phyloP scores from a whole-genome alignment of 2,888 invertebrate genomes.

The Panopea generosa region DNA sequence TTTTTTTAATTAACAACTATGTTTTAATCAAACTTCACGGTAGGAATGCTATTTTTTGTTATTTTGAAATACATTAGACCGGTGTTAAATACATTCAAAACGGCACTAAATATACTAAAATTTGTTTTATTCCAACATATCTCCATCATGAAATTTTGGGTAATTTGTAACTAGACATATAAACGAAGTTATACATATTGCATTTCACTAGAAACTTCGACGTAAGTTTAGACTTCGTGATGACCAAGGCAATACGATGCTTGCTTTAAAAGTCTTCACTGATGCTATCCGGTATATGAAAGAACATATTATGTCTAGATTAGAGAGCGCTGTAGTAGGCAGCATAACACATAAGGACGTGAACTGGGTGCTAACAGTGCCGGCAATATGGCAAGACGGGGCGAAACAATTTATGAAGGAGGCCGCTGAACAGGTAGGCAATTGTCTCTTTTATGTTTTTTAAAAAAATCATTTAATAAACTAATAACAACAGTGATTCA shows the following conservation, averaged over 20 bases:
- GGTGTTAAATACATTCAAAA: too few relatives aligned
- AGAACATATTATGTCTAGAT: constrained; percentile 28
- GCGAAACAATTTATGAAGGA: constrained; percentile 50
- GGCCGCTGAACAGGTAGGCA: constrained; percentile 40
- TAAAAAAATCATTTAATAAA: neutral
- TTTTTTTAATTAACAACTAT: too few relatives aligned
- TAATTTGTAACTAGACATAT: neutral
- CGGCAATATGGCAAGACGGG: constrained; percentile 45
- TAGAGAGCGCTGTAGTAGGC: constrained; percentile 19
- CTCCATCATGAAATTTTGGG: constrained; percentile 5
- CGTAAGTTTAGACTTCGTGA: constrained; percentile 36
- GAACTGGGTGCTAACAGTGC: constrained; percentile 50
- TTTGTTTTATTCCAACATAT: too few relatives aligned
- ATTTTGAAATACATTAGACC: too few relatives aligned
- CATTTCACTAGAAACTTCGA: constrained; percentile 14
- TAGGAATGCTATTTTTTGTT: too few relatives aligned
- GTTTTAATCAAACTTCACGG: too few relatives aligned
- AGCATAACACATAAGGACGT: constrained; percentile 34
- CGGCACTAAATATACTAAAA: too few relatives aligned
- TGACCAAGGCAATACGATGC: constrained; percentile 49
- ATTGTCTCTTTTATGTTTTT: neutral
- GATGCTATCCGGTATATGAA: constrained; percentile 50
- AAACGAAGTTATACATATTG: neutral
- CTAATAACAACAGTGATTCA: too few relatives aligned
- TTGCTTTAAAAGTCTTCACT: constrained; percentile 50